phyloP scores from a whole-genome alignment of 1,140 invertebrate genomes.

The Cotesia chilonis region DNA sequence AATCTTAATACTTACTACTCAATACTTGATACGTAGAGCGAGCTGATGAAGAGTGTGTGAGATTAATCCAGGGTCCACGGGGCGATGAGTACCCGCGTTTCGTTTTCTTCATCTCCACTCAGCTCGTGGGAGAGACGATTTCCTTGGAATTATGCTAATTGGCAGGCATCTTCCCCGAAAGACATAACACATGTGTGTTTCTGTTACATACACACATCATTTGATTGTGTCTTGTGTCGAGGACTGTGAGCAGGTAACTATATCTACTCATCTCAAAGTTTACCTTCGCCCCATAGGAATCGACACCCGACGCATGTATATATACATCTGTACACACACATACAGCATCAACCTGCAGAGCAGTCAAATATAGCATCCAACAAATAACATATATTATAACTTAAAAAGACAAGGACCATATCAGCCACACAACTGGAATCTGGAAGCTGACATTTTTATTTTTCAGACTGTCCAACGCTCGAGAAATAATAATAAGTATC shows the following conservation, averaged over 20 bases:
- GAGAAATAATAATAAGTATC: no score
- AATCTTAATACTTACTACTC: no score
- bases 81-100: constrained; percentile 6
- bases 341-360: not conserved
- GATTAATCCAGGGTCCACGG: no score
- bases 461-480: constrained; percentile 1
- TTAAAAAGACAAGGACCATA: not conserved
- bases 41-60: constrained; percentile 17
- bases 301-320: constrained; percentile 11
- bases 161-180: constrained; percentile 48
- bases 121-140: constrained; percentile 52
- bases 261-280: constrained; percentile 24
- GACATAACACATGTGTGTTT: constrained; percentile 47
- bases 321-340: no score
- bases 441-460: constrained; percentile 27
- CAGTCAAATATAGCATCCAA: not conserved
- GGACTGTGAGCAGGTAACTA: constrained; percentile 17
- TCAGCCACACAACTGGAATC: constrained; percentile 9
- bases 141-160: constrained; percentile 60
- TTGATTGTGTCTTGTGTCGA: no score
- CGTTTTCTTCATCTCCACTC: not conserved
- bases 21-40: constrained; percentile 1
- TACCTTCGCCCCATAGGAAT: constrained; percentile 7
- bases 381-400: constrained; percentile 13
- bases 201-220: not conserved